Percentiles rank a stretch among this genome's conserved stretches.
Evolutionary conservation across 2,113 vertebrate species (phyloP).

Genomic region (Petromus typicus): DNA sequence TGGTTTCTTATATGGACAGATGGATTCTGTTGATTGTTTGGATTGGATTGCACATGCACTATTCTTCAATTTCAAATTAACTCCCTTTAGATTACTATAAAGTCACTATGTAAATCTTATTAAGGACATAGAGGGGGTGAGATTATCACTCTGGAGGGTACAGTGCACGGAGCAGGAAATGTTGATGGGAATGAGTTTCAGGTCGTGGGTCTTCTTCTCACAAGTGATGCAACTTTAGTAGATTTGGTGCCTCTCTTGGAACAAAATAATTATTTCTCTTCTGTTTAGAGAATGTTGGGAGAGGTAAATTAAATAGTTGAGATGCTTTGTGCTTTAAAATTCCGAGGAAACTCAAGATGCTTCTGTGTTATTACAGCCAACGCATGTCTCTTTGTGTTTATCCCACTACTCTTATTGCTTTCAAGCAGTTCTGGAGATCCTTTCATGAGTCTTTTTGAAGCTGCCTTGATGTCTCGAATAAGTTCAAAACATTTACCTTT

Average conservation of each 20-base stretch:
- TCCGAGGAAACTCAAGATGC: neutral
- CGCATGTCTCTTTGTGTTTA: neutral
- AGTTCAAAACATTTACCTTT: neutral
- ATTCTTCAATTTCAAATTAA: neutral
- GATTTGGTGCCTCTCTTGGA: neutral
- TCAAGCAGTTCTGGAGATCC: neutral
- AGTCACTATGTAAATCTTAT: neutral
- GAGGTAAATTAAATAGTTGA: neutral
- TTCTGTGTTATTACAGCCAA: neutral
- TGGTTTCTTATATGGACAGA: neutral
- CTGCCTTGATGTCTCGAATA: neutral
- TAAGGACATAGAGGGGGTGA: neutral
- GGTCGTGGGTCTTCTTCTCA: neutral
- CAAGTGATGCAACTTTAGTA: neutral
- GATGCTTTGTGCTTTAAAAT: neutral
- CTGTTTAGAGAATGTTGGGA: neutral
- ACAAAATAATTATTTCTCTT: neutral
- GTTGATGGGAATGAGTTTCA: neutral
- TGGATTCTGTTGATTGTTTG: neutral
- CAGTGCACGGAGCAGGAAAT: too few relatives aligned
- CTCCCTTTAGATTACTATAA: neutral
- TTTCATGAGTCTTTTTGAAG: neutral
- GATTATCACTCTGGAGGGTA: neutral
- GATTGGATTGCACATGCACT: neutral
- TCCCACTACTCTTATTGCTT: neutral